Evolutionary conservation across 2,113 vertebrate genomes (phyloP).

Genomic region (Hucho hucho): DNA sequence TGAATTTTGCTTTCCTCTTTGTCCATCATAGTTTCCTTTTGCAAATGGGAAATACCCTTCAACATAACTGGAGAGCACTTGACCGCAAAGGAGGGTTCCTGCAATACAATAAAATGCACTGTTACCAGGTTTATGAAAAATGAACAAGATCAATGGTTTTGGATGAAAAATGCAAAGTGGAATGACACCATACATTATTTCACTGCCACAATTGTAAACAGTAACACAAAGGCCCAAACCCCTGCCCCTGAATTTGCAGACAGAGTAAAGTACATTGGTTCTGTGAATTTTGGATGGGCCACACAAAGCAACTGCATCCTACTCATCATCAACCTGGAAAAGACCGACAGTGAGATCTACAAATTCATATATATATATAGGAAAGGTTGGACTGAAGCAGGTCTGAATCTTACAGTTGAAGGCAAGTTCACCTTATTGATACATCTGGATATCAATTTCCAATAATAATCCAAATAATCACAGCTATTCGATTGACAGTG

Average conservation of each 20-base stretch:
- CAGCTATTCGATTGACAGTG: neutral
- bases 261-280: constrained; percentile 36
- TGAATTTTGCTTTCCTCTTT: neutral
- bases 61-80: fast-evolving
- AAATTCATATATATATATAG: constrained; percentile 47
- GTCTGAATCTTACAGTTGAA: constrained; percentile 40
- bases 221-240: fast-evolving
- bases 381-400: fast-evolving
- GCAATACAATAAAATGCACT: constrained; percentile 48
- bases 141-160: constrained; percentile 1
- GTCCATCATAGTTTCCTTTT: constrained; percentile 16
- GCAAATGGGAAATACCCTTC: fast-evolving
- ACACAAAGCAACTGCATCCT: neutral
- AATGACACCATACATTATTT: fast-evolving
- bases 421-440: constrained; percentile 42
- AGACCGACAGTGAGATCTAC: constrained; percentile 58
- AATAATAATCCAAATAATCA: neutral
- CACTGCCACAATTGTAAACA: constrained; percentile 38
- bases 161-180: constrained; percentile 55
- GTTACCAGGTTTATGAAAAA: fast-evolving
- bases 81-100: constrained; percentile 52
- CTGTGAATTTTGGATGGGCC: fast-evolving
- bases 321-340: constrained; percentile 48
- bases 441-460: neutral
- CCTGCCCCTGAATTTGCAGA: constrained; percentile 20